Evolutionary conservation across 2,888 invertebrate genomes (phyloP), one percentile per base, ranked within the genome.

Genomic region (Disparrhopalites patrizii): DNA sequence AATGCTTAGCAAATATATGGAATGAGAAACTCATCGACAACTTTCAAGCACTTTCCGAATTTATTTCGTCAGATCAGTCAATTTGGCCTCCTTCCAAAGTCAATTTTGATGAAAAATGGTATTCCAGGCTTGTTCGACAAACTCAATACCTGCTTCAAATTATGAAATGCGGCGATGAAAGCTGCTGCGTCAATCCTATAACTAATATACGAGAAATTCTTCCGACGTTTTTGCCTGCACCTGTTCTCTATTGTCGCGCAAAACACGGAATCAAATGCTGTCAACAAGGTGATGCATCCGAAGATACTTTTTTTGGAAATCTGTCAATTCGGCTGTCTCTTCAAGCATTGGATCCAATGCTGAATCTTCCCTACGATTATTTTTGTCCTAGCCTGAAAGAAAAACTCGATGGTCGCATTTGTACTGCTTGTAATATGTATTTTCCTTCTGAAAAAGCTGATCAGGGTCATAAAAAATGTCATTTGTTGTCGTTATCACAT

Each of bases 21-120:
- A 57, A 38, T 56, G 30, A 57, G 38, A 62, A 43, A 18, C n/a
- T 55, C 8, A 66, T 66, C 47, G 57, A 66, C 28, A 38, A 50
- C 4, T 36, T 47, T 30, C 10, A 30, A 18, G 52, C n/a, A n/a
- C n/a, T n/a, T n/a, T n/a, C n/a, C n/a, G n/a, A n/a, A n/a, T n/a
- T n/a, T n/a, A n/a, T n/a, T n/a, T n/a, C n/a, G n/a, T n/a, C n/a
- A n/a, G n/a, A n/a, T n/a, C n/a, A n/a, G n/a, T n/a, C n/a, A n/a
- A n/a, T n/a, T n/a, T n/a, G n/a, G n/a, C n/a, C n/a, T n/a, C n/a
- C n/a, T n/a, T n/a, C n/a, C n/a, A n/a, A n/a, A n/a, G n/a, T n/a
- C 43, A 15, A 43, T 15, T 43, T 43, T 43, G 20, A 4, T n/a
- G 43, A 43, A 15, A 43, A 4, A 10, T 43, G 43, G 43, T 18